A percentile compares a stretch with the other conserved stretches of the same genome.
Conservation (phyloP, 2,888 invertebrate species). For the Mantis religiosa region DNA sequence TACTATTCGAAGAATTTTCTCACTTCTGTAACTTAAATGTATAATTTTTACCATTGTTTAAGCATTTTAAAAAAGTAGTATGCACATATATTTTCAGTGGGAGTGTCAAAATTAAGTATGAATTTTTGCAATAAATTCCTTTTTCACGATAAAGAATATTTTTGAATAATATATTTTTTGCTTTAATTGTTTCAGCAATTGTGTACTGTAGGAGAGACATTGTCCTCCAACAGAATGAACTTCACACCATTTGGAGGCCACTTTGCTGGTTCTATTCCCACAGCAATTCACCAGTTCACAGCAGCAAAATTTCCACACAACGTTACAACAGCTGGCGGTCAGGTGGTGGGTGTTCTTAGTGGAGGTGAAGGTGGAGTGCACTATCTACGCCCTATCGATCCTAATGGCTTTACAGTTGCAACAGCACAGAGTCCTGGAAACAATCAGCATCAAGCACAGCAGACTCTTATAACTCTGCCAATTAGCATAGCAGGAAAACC, state of each 20-base stretch:
- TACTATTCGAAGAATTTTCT: background rate
- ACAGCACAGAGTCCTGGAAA: conserved; percentile 22
- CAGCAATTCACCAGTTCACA: conserved; percentile 57
- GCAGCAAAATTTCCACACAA: conserved; percentile 68
- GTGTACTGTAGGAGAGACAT: background rate
- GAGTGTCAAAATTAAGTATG: background rate
- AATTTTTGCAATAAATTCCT: background rate
- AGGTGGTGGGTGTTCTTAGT: conserved; percentile 66
- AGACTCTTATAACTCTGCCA: conserved; percentile 65
- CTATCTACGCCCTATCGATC: conserved; percentile 63
- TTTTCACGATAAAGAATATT: background rate
- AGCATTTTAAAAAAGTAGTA: background rate
- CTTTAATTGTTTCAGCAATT: background rate
- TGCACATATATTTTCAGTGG: background rate
- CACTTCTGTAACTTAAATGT: background rate
- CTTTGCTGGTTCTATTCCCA: conserved; percentile 57
- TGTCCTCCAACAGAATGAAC: conserved; percentile 57
- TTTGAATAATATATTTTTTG: background rate
- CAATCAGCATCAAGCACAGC: conserved; percentile 31
- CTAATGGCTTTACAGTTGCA: conserved; percentile 45
- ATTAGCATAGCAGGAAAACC: conserved; percentile 71
- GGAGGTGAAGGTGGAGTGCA: conserved; percentile 70
- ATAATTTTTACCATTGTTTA: background rate
- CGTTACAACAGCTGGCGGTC: conserved; percentile 50
- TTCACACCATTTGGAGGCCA: conserved; percentile 62